Base-by-base conservation (phyloP, 2,888 invertebrate species). In the Mythimna pallens region DNA sequence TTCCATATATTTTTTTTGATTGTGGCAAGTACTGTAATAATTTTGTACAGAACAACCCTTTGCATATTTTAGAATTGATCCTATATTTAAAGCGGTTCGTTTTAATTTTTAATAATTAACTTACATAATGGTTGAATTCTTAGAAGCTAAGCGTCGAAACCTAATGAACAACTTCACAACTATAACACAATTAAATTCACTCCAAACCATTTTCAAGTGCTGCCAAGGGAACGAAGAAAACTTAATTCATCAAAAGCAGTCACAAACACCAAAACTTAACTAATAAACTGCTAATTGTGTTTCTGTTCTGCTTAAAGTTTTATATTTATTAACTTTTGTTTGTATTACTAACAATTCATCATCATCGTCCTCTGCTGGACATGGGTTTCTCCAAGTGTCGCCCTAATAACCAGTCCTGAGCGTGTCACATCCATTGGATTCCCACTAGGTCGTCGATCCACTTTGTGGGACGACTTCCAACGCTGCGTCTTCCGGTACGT, bases 201-300 rank as follows among this genome's bases (percentile, higher is more conserved):
- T 20, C 25, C 10, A 63, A n/a, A 62, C 34, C 25, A 30, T 36
- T 69, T 55, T 25, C 47, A 61, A 50, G 9, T n/a, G 47, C 36
- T 64, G 6, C 58, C 36, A 7, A 59, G 73, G 58, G 58, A 64
- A 52, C 43, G 3, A 22, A 71, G 47, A 40, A 78, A 58, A 30
- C 20, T 52, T 20, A 43, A 63, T 54, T 70, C 52, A 70, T 43
- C n/a, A 78, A 57, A 70, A 70, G 50, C 62, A 34, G 17, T 54
- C 17, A 63, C 52, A 67, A 77, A 69, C 55, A 50, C 50, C 40
- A 52, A 40, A 74, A 54, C 59, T 77, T 54, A n/a, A 34, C 25
- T 9, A 52, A 36, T 54, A 34, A 52, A 59, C 20, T 59, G 52
- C 47, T 52, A 25, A 68, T 52, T 59, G 22, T 52, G 50, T 65